phyloP scores from a whole-genome alignment of 2,888 invertebrate genomes.

The Agapostemon virescens region DNA sequence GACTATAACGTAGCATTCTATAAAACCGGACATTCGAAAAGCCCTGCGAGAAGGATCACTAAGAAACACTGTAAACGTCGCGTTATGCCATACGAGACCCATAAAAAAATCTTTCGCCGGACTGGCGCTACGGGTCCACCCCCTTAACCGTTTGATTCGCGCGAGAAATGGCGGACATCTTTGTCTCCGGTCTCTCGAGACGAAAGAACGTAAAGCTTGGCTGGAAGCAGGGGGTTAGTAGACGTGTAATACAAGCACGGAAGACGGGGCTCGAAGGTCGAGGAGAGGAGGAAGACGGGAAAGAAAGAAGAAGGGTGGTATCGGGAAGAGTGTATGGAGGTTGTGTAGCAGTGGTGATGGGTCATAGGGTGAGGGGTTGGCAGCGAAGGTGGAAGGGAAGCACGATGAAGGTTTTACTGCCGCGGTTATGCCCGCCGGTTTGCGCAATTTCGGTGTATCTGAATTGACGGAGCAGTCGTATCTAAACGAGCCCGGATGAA shows the following conservation, averaged over 20 bases:
- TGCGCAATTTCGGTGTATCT: slow-evolving; percentile 73
- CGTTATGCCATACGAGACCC: background rate
- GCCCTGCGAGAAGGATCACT: background rate
- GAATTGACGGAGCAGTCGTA: slow-evolving; percentile 70
- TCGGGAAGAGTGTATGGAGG: background rate
- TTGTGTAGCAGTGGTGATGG: background rate
- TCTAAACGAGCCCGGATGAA: slow-evolving; percentile 73
- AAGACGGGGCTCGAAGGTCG: slow-evolving; percentile 36
- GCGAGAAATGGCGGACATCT: slow-evolving; percentile 39
- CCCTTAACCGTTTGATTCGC: slow-evolving; percentile 35
- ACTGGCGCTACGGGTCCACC: background rate
- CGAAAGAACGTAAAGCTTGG: slow-evolving; percentile 22
- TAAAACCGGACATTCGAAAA: background rate
- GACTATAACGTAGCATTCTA: background rate
- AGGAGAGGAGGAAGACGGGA: slow-evolving; percentile 20
- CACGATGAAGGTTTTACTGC: slow-evolving; percentile 70
- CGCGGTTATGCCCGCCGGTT: slow-evolving; percentile 70
- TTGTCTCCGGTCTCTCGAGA: slow-evolving; percentile 17
- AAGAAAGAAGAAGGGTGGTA: background rate
- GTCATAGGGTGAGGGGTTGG: slow-evolving; percentile 3
- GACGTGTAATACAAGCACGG: slow-evolving; percentile 29
- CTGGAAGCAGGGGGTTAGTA: background rate
- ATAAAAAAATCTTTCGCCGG: slow-evolving; percentile 7
- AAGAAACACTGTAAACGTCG: background rate
- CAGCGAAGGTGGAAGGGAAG: slow-evolving; percentile 33